A percentile compares a stretch with the other conserved stretches of the same genome.
Evolutionary conservation across 2,113 vertebrate species (phyloP).

Genomic region (Larimichthys crocea): DNA sequence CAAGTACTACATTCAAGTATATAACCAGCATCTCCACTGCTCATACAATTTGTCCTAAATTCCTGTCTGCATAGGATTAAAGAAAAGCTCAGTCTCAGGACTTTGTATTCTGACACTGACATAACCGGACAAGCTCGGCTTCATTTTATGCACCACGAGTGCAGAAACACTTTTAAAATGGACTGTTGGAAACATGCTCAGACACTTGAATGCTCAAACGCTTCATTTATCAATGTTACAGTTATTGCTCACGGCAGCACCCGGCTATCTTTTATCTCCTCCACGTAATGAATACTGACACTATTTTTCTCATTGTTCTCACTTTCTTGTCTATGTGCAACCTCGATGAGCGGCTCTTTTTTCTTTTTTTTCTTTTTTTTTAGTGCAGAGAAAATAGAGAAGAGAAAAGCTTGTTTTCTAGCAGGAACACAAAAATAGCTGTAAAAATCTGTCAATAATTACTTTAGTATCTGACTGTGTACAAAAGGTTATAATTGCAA

Average conservation of each 20-base stretch:
- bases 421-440: constrained; percentile 3
- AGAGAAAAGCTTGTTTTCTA: neutral
- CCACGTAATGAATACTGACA: constrained; percentile 66
- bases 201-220: constrained; percentile 70
- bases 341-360: constrained; percentile 30
- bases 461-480: constrained; percentile 30
- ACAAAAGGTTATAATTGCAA: constrained; percentile 50
- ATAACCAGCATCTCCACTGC: constrained; percentile 10
- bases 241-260: constrained; percentile 73
- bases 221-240: constrained; percentile 74
- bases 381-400: constrained; percentile 20
- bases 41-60: constrained; percentile 21
- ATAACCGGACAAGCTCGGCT: constrained; percentile 67
- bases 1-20: neutral
- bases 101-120: constrained; percentile 58
- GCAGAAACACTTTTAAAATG: constrained; percentile 61
- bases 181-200: constrained; percentile 60
- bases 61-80: constrained; percentile 35
- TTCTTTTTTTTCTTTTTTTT: neutral
- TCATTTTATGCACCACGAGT: constrained; percentile 54
- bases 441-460: constrained; percentile 54
- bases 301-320: constrained; percentile 66
- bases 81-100: constrained; percentile 56
- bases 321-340: constrained; percentile 53
- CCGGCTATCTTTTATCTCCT: constrained; percentile 71